These are phyloP conservation scores for Rhopalosiphum maidis DNA, from an alignment of 1,140 invertebrate genomes.

Conservation along the genomic window DNA sequence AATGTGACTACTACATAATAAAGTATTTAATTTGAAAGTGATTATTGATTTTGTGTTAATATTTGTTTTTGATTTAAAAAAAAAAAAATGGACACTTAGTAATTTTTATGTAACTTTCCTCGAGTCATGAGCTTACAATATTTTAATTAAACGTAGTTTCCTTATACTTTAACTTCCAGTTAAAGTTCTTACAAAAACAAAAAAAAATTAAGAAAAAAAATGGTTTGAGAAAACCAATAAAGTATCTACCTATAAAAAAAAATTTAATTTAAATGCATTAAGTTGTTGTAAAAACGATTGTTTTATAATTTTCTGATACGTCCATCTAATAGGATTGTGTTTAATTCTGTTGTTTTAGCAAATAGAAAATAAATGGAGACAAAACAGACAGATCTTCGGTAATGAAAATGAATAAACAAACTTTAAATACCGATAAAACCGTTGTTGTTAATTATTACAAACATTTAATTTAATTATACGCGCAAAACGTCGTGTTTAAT, in stretches of 20 bases:
- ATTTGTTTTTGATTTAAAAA: not conserved
- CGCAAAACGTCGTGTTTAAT: not conserved
- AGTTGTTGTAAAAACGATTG: not conserved
- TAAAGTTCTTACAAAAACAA: not conserved
- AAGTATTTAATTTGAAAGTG: not conserved
- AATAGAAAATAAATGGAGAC: not conserved
- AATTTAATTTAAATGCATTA: not conserved
- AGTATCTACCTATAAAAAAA: not conserved
- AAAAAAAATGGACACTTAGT: not conserved
- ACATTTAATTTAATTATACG: not conserved
- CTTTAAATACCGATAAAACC: constrained; percentile 18
- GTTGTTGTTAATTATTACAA: not conserved
- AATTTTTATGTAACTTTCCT: not conserved
- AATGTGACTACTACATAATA: not conserved
- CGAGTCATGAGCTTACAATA: not conserved
- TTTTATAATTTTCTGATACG: not conserved
- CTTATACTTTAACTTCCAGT: not conserved
- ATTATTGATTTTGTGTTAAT: not conserved
- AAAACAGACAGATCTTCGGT: not conserved
- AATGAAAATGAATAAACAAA: constrained; percentile 8
- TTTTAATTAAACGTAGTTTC: constrained; percentile 13
- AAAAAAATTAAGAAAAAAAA: not conserved
- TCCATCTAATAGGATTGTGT: not conserved
- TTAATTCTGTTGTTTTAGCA: not conserved
- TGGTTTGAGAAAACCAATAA: not conserved